phyloP scores from a whole-genome alignment of 2,888 invertebrate genomes.

The Pterostichus niger region DNA sequence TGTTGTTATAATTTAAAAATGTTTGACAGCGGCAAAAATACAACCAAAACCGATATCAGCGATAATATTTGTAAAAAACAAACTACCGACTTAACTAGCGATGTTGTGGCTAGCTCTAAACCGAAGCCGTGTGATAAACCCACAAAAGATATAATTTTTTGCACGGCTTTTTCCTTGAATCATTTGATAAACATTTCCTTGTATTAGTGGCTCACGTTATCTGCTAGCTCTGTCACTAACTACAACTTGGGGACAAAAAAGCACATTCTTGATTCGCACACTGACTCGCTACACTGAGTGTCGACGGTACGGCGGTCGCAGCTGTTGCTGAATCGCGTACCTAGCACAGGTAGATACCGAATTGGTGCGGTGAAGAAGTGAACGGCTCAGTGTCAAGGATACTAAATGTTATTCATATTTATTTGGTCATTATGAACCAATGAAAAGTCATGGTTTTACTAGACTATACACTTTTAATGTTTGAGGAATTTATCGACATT shows the following conservation, averaged over 20 bases:
- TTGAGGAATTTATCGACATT: no score
- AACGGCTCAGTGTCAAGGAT: no score
- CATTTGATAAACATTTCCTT: constrained; percentile 9
- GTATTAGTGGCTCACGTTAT: not conserved
- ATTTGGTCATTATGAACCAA: no score
- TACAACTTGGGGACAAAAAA: no score
- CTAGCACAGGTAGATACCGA: constrained; percentile 26
- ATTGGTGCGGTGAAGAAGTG: no score
- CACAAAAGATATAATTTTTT: no score
- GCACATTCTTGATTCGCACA: no score
- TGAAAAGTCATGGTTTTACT: no score
- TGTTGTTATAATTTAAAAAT: not conserved
- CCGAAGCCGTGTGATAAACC: not conserved
- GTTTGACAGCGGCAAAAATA: not conserved
- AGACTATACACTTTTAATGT: no score
- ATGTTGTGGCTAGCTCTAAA: constrained; percentile 17
- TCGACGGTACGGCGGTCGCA: not conserved
- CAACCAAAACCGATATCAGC: not conserved
- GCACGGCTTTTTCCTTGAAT: not conserved
- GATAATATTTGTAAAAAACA: not conserved
- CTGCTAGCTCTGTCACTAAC: no score
- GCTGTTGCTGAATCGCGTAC: not conserved
- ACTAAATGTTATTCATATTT: no score
- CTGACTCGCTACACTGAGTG: no score
- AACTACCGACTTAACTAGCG: not conserved